Evolutionary conservation across 2,797 vertebrate species (phyloP).

Genomic region (Fundulus diaphanus): DNA sequence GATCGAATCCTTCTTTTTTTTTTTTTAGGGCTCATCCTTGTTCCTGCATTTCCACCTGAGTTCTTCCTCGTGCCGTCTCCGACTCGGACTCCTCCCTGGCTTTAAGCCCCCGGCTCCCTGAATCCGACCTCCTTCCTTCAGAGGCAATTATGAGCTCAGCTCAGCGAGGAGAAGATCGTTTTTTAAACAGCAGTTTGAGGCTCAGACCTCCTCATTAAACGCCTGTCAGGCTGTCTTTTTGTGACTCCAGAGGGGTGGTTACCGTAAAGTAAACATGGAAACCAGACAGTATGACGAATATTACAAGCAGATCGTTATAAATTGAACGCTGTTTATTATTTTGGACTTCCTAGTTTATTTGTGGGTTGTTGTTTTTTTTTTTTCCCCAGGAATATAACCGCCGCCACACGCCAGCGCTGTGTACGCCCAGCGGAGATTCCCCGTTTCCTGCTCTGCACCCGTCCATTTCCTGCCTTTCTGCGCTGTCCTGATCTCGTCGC

Average conservation of each 20-base stretch:
- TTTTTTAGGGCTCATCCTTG: conserved; percentile 8
- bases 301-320: not conserved
- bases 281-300: conserved; percentile 24
- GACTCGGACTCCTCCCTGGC: conserved; percentile 54
- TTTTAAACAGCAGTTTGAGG: conserved; percentile 69
- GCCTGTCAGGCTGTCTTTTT: conserved; percentile 45
- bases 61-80: conserved; percentile 41
- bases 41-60: conserved; percentile 36
- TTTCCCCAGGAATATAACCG: conserved; percentile 14
- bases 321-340: conserved; percentile 5
- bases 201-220: conserved; percentile 51
- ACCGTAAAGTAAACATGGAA: conserved; percentile 17
- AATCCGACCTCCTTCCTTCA: conserved; percentile 60
- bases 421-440: conserved; percentile 59
- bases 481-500: conserved; percentile 51
- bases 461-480: conserved; percentile 71
- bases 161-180: conserved; percentile 49
- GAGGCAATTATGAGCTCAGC: conserved; percentile 73
- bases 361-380: conserved; percentile 2
- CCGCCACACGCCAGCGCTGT: conserved; percentile 6
- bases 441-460: conserved; percentile 52
- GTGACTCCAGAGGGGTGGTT: conserved; percentile 39
- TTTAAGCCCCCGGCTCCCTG: conserved; percentile 64
- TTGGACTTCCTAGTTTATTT: not conserved
- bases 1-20: conserved; percentile 30